phyloP scores from a whole-genome alignment of 2,888 invertebrate species.

The Chloroclysta siterata region DNA sequence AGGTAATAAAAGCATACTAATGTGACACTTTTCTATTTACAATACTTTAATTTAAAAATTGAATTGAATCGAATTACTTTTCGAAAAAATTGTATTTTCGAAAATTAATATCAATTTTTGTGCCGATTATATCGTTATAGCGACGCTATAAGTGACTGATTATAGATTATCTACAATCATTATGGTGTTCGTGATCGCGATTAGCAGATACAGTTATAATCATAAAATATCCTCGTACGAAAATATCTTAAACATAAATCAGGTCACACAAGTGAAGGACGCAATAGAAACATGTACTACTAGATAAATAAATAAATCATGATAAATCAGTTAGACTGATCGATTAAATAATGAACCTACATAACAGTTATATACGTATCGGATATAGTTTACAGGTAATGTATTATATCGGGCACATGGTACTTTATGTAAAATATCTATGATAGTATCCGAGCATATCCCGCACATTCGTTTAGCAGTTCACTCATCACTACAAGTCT shows the following conservation, averaged over 20 bases:
- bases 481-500: conserved; percentile 47
- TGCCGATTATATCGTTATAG: conserved; percentile 18
- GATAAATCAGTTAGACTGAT: conserved; percentile 61
- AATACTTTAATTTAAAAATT: conserved; percentile 20
- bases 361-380: conserved; percentile 41
- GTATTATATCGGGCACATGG: conserved; percentile 58
- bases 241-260: conserved; percentile 81
- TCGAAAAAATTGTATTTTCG: conserved; percentile 20
- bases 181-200: conserved; percentile 17
- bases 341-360: conserved; percentile 47
- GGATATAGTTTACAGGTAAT: conserved; percentile 35
- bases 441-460: conserved; percentile 56
- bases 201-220: conserved; percentile 19
- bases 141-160: conserved; percentile 21
- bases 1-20: conserved; percentile 42
- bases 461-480: conserved; percentile 42
- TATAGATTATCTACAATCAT: conserved; percentile 15
- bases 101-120: conserved; percentile 23
- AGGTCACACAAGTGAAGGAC: conserved; percentile 83
- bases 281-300: conserved; percentile 61
- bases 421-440: conserved; percentile 65
- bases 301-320: conserved; percentile 60
- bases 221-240: conserved; percentile 62
- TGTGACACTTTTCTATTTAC: conserved; percentile 56
- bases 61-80: not conserved